These are phyloP conservation scores for Drosophila lowei DNA, from an alignment of 1,140 invertebrate genomes.

Conservation along the genomic window DNA sequence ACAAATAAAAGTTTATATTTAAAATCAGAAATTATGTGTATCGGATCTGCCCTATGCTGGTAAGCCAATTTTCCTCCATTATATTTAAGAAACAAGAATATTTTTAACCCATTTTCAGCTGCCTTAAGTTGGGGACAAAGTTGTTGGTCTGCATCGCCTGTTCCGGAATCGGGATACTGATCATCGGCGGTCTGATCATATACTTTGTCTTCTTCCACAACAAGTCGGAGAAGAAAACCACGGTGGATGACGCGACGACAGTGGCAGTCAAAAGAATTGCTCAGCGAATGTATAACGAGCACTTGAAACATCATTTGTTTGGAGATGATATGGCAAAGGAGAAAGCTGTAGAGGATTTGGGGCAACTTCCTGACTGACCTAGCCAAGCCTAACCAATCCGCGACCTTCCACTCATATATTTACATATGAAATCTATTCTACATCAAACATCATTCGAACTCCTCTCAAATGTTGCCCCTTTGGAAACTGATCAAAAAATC, in stretches of 20 bases:
- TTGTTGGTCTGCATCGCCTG: neutral
- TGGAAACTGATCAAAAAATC: too few relatives aligned
- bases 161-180: neutral
- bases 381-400: too few relatives aligned
- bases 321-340: too few relatives aligned
- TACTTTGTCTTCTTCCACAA: conserved; percentile 48
- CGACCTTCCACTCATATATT: too few relatives aligned
- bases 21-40: conserved; percentile 11
- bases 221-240: neutral
- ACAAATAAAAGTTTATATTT: neutral
- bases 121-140: conserved; percentile 16
- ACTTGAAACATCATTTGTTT: too few relatives aligned
- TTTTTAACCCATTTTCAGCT: conserved; percentile 13
- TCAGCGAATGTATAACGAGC: too few relatives aligned
- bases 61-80: conserved; percentile 1
- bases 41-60: conserved; percentile 28
- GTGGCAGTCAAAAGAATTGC: neutral
- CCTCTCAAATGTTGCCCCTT: too few relatives aligned
- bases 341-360: too few relatives aligned
- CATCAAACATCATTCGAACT: too few relatives aligned
- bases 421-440: too few relatives aligned
- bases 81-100: neutral
- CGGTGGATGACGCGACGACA: neutral
- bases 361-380: too few relatives aligned
- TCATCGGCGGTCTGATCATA: conserved; percentile 11